Conservation (phyloP, 2,797 vertebrate species). For the Eleutherodactylus coqui region DNA sequence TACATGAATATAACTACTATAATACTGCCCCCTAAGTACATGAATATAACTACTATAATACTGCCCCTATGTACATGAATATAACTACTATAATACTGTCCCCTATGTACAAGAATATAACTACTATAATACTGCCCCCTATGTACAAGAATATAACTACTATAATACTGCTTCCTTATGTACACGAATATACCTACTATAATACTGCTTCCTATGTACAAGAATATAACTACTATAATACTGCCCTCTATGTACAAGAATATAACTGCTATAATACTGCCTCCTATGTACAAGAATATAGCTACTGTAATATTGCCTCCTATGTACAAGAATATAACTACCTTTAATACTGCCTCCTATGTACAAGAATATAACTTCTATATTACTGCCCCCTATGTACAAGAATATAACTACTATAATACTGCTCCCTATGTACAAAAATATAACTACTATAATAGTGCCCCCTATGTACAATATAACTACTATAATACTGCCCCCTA, state of each 20-base stretch:
- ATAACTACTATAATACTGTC: background rate
- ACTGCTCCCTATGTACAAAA: slow-evolving; percentile 3
- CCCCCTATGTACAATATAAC: slow-evolving; percentile 3
- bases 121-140: background rate
- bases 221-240: too few species aligned
- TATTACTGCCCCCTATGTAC: background rate
- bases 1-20: slow-evolving; percentile 3
- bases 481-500: slow-evolving; percentile 13
- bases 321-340: slow-evolving; percentile 1
- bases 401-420: slow-evolving; percentile 23
- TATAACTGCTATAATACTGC: background rate
- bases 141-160: slow-evolving; percentile 1
- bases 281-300: background rate
- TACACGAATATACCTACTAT: background rate
- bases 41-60: slow-evolving; percentile 4
- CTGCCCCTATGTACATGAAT: background rate
- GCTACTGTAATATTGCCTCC: background rate
- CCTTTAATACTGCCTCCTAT: slow-evolving; percentile 10
- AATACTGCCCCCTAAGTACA: background rate
- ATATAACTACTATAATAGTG: slow-evolving; percentile 14
- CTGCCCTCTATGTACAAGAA: background rate
- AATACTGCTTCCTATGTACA: background rate
- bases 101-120: background rate
- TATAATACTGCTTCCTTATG: background rate
- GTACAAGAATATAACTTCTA: slow-evolving; percentile 2